phyloP scores from a whole-genome alignment of 1,140 invertebrate genomes.

The Drosophila bipectinata region DNA sequence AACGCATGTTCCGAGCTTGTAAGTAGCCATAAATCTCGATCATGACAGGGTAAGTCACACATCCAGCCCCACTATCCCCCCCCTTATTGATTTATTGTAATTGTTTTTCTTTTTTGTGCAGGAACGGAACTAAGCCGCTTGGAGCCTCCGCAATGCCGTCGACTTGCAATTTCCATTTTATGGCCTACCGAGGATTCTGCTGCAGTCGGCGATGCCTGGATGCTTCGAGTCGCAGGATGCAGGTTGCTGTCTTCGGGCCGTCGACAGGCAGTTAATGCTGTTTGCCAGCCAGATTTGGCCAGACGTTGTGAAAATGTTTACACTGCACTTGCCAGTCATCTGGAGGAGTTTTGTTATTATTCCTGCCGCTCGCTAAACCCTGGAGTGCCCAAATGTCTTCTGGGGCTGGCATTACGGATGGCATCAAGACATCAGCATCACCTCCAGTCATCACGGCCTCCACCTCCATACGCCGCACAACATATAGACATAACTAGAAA shows the following conservation, averaged over 20 bases:
- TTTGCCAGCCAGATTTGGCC: slow-evolving; percentile 27
- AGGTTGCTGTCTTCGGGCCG: background rate
- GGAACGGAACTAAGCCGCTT: slow-evolving; percentile 18
- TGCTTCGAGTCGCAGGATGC: slow-evolving; percentile 5
- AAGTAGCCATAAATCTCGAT: slow-evolving; percentile 58
- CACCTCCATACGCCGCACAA: too few species aligned
- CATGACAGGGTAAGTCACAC: slow-evolving; percentile 50
- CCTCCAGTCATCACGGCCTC: too few species aligned
- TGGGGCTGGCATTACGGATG: background rate
- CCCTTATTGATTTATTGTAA: slow-evolving; percentile 57
- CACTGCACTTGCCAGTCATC: slow-evolving; percentile 48
- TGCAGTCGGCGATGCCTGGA: slow-evolving; percentile 7
- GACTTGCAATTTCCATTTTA: slow-evolving; percentile 26
- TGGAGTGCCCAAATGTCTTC: background rate
- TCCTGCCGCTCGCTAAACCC: background rate
- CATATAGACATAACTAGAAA: too few species aligned
- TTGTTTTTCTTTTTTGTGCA: slow-evolving; percentile 19
- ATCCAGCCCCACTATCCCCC: background rate
- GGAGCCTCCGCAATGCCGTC: slow-evolving; percentile 31
- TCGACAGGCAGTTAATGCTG: slow-evolving; percentile 40
- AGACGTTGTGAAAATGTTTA: slow-evolving; percentile 65
- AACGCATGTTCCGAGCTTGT: slow-evolving; percentile 25
- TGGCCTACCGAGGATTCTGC: slow-evolving; percentile 16
- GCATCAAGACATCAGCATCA: background rate
- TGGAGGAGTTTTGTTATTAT: slow-evolving; percentile 27